Conservation (phyloP, 2,888 invertebrate species). For the Sphecodes monilicornis region DNA sequence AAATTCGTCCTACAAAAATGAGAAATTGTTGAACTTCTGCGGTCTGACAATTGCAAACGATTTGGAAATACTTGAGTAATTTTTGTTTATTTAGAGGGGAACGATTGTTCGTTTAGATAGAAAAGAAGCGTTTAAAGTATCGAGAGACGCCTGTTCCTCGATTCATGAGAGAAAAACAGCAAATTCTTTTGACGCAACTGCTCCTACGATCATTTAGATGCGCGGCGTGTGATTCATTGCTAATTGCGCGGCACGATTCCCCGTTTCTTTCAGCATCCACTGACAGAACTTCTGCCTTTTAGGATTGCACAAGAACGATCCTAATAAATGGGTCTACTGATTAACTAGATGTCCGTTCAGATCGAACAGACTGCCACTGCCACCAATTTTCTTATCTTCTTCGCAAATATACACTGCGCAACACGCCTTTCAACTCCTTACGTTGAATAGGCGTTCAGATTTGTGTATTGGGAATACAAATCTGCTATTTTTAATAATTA, state of each 20-base stretch:
- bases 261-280: conserved; percentile 53
- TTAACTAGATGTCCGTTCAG: conserved; percentile 30
- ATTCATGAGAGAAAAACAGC: conserved; percentile 23
- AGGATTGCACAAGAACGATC: conserved; percentile 19
- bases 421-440: neutral
- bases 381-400: neutral
- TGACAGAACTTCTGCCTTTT: conserved; percentile 28
- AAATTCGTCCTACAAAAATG: neutral
- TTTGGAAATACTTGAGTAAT: neutral
- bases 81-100: neutral
- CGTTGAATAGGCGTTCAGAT: neutral
- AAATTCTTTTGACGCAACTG: conserved; percentile 70
- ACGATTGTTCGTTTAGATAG: neutral
- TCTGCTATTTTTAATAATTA: neutral
- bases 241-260: conserved; percentile 68
- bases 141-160: neutral
- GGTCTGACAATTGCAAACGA: too few relatives aligned
- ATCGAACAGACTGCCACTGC: conserved; percentile 23
- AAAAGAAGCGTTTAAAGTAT: neutral
- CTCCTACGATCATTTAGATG: conserved; percentile 63
- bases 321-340: conserved; percentile 29
- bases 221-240: conserved; percentile 73
- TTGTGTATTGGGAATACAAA: neutral
- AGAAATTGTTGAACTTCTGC: neutral
- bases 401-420: neutral